Base-by-base conservation (phyloP, 2,113 vertebrate genomes). In the Sisor rabdophorus region DNA sequence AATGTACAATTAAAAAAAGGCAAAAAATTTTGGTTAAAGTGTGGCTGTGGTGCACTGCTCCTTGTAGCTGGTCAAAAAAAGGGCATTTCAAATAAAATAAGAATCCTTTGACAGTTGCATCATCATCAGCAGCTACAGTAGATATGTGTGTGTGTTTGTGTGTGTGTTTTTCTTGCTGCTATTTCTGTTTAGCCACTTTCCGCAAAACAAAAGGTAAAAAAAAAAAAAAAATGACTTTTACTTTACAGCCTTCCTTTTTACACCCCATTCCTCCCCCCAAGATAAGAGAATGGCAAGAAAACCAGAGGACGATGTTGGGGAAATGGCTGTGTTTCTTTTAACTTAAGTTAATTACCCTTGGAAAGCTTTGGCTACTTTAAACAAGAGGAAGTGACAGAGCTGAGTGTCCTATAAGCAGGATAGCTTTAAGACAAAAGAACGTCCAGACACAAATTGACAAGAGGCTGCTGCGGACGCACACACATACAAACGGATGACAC, bases 291-390 rank as follows among this genome's bases (percentile, higher is more conserved):
- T 87, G 89, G 89, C 78, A 32, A 6, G 11, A 30, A 1, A 10
- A 2, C 1, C 1, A 11, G 74, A 69, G 32, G 64, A 19, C 36
- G 26, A 22, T 19, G 9, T 30, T 9, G 50, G 71, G 22, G 74
- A 63, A 52, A 60, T 20, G 64, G 15, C n/a, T 84, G 89, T 93
- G 92, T 91, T 76, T 88, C 92, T 94, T 94, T 94, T 95, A 95
- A 94, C 91, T 91, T 76, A 90, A 93, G 93, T 94, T 95, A 98
- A 97, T 96, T 95, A 96, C 93, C 83, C 73, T 91, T 87, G 93
- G 89, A 97, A 93, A 90, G 88, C 88, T 87, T 89, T 83, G 91
- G 91, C 91, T 90, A 93, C 68, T 92, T 87, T 91, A 93, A 93
- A 94, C 90, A 92, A 92, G 92, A 89, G 89, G 90, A 88, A 91